These are phyloP conservation scores for Brenthis hecate DNA, from an alignment of 2,888 invertebrate genomes.

Conservation along the genomic window DNA sequence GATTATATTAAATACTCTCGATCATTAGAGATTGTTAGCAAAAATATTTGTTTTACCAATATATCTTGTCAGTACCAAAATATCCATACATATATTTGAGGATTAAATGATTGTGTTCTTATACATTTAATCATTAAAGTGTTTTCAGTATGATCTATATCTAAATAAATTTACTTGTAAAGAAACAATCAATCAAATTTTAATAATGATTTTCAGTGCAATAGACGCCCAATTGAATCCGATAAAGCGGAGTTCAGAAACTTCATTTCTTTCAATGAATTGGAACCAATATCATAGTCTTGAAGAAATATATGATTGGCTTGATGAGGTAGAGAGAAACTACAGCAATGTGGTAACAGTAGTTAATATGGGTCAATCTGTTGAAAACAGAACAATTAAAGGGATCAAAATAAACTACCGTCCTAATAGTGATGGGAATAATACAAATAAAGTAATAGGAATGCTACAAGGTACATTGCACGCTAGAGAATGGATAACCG, in stretches of 20 bases:
- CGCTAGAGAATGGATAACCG: constrained; percentile 88
- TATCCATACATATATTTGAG: too few relatives aligned
- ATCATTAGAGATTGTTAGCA: too few relatives aligned
- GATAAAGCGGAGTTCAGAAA: constrained; percentile 39
- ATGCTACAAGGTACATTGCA: constrained; percentile 84
- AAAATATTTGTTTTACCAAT: too few relatives aligned
- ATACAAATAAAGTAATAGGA: constrained; percentile 71
- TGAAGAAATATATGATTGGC: constrained; percentile 83
- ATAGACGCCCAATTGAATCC: constrained; percentile 74
- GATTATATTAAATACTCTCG: too few relatives aligned
- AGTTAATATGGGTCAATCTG: constrained; percentile 81
- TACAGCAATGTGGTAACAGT: constrained; percentile 77
- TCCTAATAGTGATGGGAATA: constrained; percentile 51
- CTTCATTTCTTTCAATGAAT: constrained; percentile 53
- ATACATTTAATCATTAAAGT: too few relatives aligned
- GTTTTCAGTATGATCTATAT: too few relatives aligned
- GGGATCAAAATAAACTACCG: constrained; percentile 76
- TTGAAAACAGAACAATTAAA: constrained; percentile 83
- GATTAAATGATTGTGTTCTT: too few relatives aligned
- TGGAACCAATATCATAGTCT: constrained; percentile 85
- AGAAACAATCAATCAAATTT: too few relatives aligned
- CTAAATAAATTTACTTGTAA: too few relatives aligned
- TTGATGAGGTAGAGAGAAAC: constrained; percentile 72
- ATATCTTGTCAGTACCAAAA: too few relatives aligned
- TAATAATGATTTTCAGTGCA: constrained; percentile 56